Percentiles rank a stretch among this genome's conserved stretches.
Evolutionary conservation across 1,140 invertebrate genomes (phyloP).

Genomic region (Heliconius hewitsoni): DNA sequence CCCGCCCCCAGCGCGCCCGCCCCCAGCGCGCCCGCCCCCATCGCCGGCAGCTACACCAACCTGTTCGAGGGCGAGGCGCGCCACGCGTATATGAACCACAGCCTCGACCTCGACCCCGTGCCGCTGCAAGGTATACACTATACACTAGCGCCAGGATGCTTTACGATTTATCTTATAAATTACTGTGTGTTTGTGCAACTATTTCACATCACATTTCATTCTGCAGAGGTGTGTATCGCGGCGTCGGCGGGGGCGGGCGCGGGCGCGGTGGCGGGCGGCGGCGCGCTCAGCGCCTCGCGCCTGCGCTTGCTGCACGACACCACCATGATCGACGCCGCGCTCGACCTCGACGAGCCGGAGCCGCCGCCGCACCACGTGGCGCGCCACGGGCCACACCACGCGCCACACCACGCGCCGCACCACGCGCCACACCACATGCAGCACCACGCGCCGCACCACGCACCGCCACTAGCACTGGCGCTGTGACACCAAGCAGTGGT

Average conservation of each 20-base stretch:
- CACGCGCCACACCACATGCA: neutral
- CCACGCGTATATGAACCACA: conserved; percentile 88
- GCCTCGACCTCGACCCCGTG: conserved; percentile 90
- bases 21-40: neutral
- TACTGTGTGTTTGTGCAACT: no score
- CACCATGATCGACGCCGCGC: conserved; percentile 92
- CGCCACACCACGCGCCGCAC: neutral
- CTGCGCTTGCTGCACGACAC: conserved; percentile 89
- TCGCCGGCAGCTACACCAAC: no score
- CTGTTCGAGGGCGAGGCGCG: conserved; percentile 82
- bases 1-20: conserved; percentile 19
- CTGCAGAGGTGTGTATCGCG: conserved; percentile 47
- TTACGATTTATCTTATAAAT: no score
- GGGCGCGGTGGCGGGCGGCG: conserved; percentile 42
- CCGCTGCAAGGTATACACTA: conserved; percentile 82
- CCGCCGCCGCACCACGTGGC: conserved; percentile 41
- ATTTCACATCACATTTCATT: neutral
- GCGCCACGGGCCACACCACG: neutral
- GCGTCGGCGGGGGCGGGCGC: conserved; percentile 21
- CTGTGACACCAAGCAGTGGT: neutral
- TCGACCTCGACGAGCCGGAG: conserved; percentile 89
- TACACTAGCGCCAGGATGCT: no score
- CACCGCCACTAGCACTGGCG: neutral
- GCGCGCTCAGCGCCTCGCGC: conserved; percentile 62
- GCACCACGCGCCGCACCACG: conserved; percentile 11